Conservation (phyloP, 2,797 vertebrate species). For the Sardinella longiceps region DNA sequence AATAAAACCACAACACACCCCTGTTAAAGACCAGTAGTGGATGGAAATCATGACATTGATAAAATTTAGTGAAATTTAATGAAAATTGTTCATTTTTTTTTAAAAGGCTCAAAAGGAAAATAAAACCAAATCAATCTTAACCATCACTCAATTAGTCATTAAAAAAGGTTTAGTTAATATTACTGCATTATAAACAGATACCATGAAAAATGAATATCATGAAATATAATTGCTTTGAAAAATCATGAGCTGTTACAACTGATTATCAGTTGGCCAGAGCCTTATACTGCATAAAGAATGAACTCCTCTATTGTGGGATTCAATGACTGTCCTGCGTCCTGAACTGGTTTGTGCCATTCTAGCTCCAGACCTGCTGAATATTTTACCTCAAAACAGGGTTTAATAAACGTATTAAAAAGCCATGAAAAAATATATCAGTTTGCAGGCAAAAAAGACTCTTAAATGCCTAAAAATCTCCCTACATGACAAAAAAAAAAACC, state of each 20-base stretch:
- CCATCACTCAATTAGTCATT: constrained; percentile 5
- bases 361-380: constrained; percentile 80
- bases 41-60: constrained; percentile 47
- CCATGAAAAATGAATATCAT: constrained; percentile 3
- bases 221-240: neutral
- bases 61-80: constrained; percentile 10
- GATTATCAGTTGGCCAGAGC: neutral
- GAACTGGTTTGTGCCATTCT: constrained; percentile 67
- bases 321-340: constrained; percentile 59
- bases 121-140: neutral
- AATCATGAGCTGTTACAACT: neutral
- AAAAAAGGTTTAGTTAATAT: constrained; percentile 2
- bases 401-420: constrained; percentile 74
- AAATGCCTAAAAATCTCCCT: constrained; percentile 58
- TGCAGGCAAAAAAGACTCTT: constrained; percentile 69
- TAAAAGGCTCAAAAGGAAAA: neutral
- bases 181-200: constrained; percentile 9
- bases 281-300: constrained; percentile 8
- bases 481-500: constrained; percentile 48
- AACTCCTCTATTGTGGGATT: neutral
- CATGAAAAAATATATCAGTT: constrained; percentile 74
- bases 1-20: constrained; percentile 45
- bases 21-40: constrained; percentile 55
- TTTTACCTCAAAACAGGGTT: constrained; percentile 65
- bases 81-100: neutral